Conservation (phyloP, 2,888 invertebrate genomes). For the Dusona sp. region DNA sequence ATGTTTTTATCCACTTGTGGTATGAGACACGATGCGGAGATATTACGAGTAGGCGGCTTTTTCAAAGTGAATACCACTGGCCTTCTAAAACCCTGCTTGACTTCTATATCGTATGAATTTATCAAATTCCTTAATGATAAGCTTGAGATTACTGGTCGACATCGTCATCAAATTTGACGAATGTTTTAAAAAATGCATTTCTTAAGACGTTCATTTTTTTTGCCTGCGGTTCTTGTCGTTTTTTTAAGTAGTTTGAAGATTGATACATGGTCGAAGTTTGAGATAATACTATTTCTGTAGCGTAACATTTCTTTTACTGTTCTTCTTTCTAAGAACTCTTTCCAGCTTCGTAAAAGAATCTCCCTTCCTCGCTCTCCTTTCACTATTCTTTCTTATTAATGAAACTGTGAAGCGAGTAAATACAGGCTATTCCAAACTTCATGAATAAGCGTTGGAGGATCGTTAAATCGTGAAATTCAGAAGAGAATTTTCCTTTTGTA, state of each 20-base stretch:
- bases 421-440: background rate
- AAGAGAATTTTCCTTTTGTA: background rate
- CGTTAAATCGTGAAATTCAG: background rate
- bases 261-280: background rate
- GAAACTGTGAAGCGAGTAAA: background rate
- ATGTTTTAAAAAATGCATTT: background rate
- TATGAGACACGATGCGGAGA: constrained; percentile 10
- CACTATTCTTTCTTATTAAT: background rate
- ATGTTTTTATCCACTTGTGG: constrained; percentile 15
- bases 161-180: background rate
- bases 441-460: background rate
- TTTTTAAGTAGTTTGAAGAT: background rate
- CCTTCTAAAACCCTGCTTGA: background rate
- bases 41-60: background rate
- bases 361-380: background rate
- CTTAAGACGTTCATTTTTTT: background rate
- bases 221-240: background rate
- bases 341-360: constrained; percentile 9
- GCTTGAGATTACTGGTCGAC: background rate
- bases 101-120: background rate
- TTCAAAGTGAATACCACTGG: background rate
- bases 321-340: background rate
- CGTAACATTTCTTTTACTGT: background rate
- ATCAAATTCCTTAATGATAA: background rate
- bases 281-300: background rate